phyloP scores from a whole-genome alignment of 2,113 vertebrate species.

The Xyrauchen texanus region DNA sequence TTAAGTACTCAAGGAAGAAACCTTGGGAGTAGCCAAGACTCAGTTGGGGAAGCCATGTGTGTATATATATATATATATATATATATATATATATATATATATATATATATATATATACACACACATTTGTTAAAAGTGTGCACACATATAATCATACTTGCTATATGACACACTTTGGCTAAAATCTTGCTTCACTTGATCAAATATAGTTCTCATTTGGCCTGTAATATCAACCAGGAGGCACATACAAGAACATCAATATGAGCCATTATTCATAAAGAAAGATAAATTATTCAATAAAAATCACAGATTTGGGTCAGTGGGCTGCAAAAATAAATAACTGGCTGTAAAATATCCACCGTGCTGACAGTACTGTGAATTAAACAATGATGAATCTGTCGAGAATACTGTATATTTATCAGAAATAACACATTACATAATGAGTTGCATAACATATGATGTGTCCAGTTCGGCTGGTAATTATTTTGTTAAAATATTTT shows the following conservation, averaged over 20 bases:
- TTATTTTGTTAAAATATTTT: not conserved
- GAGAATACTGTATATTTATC: not conserved
- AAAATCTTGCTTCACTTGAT: not conserved
- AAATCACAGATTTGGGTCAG: constrained; percentile 1
- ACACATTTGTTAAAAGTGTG: too few relatives aligned
- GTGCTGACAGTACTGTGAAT: not conserved
- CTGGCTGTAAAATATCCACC: not conserved
- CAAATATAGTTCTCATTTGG: not conserved
- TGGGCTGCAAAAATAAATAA: not conserved
- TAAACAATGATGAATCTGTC: too few relatives aligned
- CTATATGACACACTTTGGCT: too few relatives aligned
- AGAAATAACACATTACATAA: not conserved
- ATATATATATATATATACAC: too few relatives aligned
- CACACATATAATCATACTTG: too few relatives aligned
- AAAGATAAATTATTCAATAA: too few relatives aligned
- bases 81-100: too few relatives aligned
- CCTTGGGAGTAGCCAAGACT: too few relatives aligned
- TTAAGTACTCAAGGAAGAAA: too few relatives aligned
- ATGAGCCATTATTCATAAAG: not conserved
- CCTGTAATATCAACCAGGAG: not conserved
- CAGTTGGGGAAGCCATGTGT: too few relatives aligned
- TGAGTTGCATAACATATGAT: too few relatives aligned
- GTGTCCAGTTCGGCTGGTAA: not conserved
- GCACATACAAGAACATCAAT: not conserved
- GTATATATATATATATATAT: too few relatives aligned